A percentile compares a stretch with the other conserved stretches of the same genome.
These are phyloP conservation scores for Theocolax elegans DNA, from an alignment of 1,140 invertebrate genomes.

Conservation along the genomic window DNA sequence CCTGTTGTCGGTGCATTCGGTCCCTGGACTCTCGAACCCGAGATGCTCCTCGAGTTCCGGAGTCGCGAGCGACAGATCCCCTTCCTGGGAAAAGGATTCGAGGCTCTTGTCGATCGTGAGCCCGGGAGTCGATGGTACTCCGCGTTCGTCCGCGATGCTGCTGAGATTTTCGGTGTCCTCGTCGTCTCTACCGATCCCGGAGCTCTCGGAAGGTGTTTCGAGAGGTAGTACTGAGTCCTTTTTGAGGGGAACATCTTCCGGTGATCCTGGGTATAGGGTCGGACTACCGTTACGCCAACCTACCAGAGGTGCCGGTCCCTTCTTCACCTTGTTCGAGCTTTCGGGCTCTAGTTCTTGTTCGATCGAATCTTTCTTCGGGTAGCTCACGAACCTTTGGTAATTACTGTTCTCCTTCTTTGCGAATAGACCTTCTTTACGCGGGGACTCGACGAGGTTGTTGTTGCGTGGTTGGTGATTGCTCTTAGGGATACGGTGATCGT, in stretches of 20 bases:
- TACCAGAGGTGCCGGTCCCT: constrained; percentile 56
- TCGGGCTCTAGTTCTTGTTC: constrained; percentile 12
- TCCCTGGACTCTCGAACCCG: constrained; percentile 43
- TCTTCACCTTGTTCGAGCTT: background rate
- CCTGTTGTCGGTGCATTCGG: constrained; percentile 43
- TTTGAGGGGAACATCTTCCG: constrained; percentile 36
- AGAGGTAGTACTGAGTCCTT: background rate
- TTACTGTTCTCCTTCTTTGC: constrained; percentile 43
- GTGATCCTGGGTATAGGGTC: constrained; percentile 49
- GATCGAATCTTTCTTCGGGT: constrained; percentile 18
- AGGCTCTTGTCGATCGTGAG: constrained; percentile 51
- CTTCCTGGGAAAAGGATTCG: constrained; percentile 60
- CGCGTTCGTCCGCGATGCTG: constrained; percentile 52
- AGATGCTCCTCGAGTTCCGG: constrained; percentile 46
- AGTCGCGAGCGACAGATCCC: constrained; percentile 67
- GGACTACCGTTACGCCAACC: constrained; percentile 59
- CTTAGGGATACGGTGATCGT: constrained; percentile 7
- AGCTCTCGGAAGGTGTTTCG: constrained; percentile 48
- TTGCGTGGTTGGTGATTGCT: background rate
- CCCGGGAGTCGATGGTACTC: constrained; percentile 45
- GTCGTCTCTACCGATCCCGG: constrained; percentile 51
- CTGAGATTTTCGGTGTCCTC: constrained; percentile 52
- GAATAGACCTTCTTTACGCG: constrained; percentile 45
- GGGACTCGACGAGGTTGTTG: background rate
- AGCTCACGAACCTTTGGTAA: constrained; percentile 37